phyloP scores from a whole-genome alignment of 2,888 invertebrate species.

The Ochropleura plecta region DNA sequence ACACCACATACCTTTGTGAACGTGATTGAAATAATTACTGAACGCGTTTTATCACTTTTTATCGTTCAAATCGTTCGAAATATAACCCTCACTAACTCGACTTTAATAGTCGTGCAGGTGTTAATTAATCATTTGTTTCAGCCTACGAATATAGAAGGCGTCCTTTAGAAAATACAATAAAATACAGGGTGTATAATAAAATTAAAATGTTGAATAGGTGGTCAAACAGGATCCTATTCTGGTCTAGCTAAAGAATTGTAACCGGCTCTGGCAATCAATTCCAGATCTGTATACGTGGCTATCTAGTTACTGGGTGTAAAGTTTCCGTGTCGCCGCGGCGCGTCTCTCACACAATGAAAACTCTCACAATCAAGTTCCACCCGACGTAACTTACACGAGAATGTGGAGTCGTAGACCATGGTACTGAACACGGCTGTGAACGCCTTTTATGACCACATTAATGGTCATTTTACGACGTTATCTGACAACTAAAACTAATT shows the following conservation, averaged over 20 bases:
- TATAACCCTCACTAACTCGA: slow-evolving; percentile 66
- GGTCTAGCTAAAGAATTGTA: slow-evolving; percentile 62
- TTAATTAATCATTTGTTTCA: slow-evolving; percentile 77
- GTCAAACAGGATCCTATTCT: slow-evolving; percentile 67
- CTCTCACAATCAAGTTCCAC: slow-evolving; percentile 74
- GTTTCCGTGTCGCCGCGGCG: slow-evolving; percentile 79
- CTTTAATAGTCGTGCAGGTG: slow-evolving; percentile 76
- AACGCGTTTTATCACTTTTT: slow-evolving; percentile 41
- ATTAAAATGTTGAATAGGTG: slow-evolving; percentile 59
- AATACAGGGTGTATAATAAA: slow-evolving; percentile 21
- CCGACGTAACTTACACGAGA: slow-evolving; percentile 76
- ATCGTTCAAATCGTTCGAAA: slow-evolving; percentile 63
- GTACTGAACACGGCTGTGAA: slow-evolving; percentile 52
- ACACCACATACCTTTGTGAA: slow-evolving; percentile 34
- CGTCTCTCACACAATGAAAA: slow-evolving; percentile 75
- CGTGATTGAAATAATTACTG: slow-evolving; percentile 54
- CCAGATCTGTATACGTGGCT: slow-evolving; percentile 73
- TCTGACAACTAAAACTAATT: slow-evolving; percentile 63
- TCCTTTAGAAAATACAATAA: slow-evolving; percentile 12
- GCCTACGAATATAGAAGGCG: slow-evolving; percentile 40
- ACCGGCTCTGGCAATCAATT: slow-evolving; percentile 76
- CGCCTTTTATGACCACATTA: slow-evolving; percentile 59
- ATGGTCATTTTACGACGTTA: slow-evolving; percentile 57
- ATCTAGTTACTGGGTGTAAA: slow-evolving; percentile 82
- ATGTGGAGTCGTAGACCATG: slow-evolving; percentile 55